Evolutionary conservation across 2,797 vertebrate genomes (phyloP), one percentile per base, ranked within the genome.

Genomic region (Rhabdomys pumilio): DNA sequence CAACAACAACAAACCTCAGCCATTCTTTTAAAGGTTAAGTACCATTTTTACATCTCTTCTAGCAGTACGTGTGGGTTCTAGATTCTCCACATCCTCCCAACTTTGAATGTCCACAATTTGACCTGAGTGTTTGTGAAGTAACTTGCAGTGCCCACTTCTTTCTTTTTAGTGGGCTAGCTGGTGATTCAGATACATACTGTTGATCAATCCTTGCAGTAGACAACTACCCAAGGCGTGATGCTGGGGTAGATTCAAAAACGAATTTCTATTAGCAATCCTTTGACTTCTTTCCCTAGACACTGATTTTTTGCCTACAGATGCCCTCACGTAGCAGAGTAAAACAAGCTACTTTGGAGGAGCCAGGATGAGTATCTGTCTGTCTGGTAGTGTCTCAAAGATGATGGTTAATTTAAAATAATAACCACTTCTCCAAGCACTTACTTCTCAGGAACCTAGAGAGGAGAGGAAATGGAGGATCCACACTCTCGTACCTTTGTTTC

Each of bases 161-260:
- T 85, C 14, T 9, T 95, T 89, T 87, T 50, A 3, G 65, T n/a
- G 22, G 17, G 13, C 29, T 91, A 47, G 34, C n/a, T 93, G 47
- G 57, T 41, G 72, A 13, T 63, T 34, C 22, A 93, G 83, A 41
- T 83, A 91, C 26, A 75, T 73, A 83, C n/a, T 15, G 53, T 12
- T 94, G 72, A 76, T 82, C 31, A 91, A 12, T 94, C 83, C 57
- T 89, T 88, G 76, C 81, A 80, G 38, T 15, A 93, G 73, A 85
- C 81, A 84, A 82, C 38, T 73, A 65, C 29, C 75, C 50, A 94
- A 91, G 82, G 65, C 67, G 72, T 44, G 13, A 47, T 55, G 20
- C n/a, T 73, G 13, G 11, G 79, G 11, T 91, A 14, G 38, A 85
- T 79, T 94, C 31, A 94, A 81, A 97, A 29, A 75, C 17, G 12